These are phyloP conservation scores for Zenarchopterus dispar DNA, from an alignment of 2,797 vertebrate genomes.

Conservation along the genomic window DNA sequence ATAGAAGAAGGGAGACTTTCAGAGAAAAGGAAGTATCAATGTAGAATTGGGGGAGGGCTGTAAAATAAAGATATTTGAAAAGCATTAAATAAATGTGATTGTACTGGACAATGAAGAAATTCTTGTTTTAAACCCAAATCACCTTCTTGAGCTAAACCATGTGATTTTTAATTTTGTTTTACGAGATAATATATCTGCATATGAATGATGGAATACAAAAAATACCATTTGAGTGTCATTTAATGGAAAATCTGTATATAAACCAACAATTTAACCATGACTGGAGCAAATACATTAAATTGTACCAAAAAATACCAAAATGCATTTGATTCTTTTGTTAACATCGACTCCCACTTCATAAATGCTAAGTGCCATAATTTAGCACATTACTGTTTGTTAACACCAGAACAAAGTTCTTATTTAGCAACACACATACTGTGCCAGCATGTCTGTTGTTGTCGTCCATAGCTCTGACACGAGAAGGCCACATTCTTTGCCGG, in stretches of 20 bases:
- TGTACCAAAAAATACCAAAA: constrained; percentile 42
- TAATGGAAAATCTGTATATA: constrained; percentile 48
- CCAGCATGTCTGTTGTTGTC: constrained; percentile 12
- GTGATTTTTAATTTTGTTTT: background rate
- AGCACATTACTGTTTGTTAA: constrained; percentile 3
- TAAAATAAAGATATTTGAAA: background rate
- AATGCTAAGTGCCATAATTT: constrained; percentile 13
- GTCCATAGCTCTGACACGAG: background rate
- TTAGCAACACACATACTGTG: constrained; percentile 10
- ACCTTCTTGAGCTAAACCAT: background rate
- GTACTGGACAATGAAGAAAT: background rate
- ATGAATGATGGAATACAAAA: background rate
- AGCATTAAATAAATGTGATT: background rate
- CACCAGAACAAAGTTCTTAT: background rate
- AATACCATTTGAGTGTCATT: constrained; percentile 34
- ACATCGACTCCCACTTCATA: background rate
- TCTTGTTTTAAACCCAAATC: no score
- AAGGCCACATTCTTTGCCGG: no score
- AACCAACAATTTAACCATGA: constrained; percentile 29
- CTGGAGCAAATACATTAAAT: constrained; percentile 61
- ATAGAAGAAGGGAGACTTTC: background rate
- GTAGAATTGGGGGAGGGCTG: background rate
- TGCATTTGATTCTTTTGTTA: constrained; percentile 31
- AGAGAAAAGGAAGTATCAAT: background rate
- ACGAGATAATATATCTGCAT: background rate